Evolutionary conservation across 2,888 invertebrate genomes (phyloP).

Genomic region (Dromius quadrimaculatus): DNA sequence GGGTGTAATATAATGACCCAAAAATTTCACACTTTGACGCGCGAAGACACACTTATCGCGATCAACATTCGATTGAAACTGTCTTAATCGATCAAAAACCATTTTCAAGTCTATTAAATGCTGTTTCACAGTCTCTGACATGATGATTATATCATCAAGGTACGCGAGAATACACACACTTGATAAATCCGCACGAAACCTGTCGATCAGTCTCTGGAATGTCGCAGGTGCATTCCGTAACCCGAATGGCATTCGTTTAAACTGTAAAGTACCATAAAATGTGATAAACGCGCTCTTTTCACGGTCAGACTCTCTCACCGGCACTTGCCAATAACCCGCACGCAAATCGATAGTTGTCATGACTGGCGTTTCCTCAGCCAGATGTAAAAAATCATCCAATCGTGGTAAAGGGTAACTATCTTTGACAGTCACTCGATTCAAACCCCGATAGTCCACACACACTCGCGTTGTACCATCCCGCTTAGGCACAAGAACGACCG

Average conservation of each 20-base stretch:
- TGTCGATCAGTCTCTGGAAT: slow-evolving; percentile 18
- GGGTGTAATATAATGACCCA: neutral
- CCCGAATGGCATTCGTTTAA: slow-evolving; percentile 7
- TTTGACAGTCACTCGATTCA: neutral
- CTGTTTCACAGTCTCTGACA: slow-evolving; percentile 3
- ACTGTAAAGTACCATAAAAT: slow-evolving; percentile 1
- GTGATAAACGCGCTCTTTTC: slow-evolving; percentile 23
- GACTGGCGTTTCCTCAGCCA: neutral
- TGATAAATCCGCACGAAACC: neutral
- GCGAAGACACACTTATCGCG: neutral
- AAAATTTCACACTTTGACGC: neutral
- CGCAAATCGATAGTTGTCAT: slow-evolving; percentile 21
- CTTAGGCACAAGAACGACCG: neutral
- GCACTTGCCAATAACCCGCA: slow-evolving; percentile 6
- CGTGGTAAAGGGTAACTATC: slow-evolving; percentile 2
- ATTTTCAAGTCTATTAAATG: neutral
- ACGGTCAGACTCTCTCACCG: neutral
- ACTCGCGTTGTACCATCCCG: neutral
- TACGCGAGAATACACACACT: neutral
- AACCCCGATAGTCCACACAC: neutral
- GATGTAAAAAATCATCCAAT: slow-evolving; percentile 1
- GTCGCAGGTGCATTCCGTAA: neutral
- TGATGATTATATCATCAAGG: slow-evolving; percentile 12
- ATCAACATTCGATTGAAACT: neutral
- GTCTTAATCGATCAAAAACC: neutral